Conservation (phyloP, 2,888 invertebrate genomes). For the Eupeodes luniger region DNA sequence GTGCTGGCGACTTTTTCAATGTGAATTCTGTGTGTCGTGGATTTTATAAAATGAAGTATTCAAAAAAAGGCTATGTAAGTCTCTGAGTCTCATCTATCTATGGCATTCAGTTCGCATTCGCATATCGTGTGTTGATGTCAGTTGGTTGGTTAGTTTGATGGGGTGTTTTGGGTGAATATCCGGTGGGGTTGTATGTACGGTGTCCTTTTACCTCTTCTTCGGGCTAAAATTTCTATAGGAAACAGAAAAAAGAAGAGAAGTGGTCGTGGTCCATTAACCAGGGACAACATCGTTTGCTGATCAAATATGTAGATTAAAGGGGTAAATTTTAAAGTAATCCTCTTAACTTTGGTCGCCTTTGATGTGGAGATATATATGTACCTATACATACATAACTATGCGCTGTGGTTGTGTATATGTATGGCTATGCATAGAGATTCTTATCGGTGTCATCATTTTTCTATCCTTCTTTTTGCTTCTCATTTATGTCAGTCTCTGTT, state of each 20-base stretch:
- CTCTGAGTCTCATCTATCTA: not conserved
- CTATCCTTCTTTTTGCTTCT: not conserved
- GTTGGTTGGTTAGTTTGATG: not conserved
- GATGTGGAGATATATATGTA: constrained; percentile 7
- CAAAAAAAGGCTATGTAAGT: constrained; percentile 52
- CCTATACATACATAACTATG: too few species aligned
- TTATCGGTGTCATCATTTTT: constrained; percentile 46
- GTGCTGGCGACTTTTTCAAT: constrained; percentile 18
- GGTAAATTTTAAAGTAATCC: constrained; percentile 70
- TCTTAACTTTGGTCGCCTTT: constrained; percentile 39
- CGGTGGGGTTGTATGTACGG: not conserved
- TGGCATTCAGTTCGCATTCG: constrained; percentile 39
- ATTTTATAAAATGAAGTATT: constrained; percentile 36
- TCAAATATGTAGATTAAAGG: constrained; percentile 74
- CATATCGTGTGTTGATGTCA: not conserved
- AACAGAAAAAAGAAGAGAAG: not conserved
- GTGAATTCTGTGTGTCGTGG: constrained; percentile 21
- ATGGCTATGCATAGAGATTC: not conserved
- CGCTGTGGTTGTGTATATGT: too few species aligned
- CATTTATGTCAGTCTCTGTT: not conserved
- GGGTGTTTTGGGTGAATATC: not conserved
- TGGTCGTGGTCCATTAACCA: constrained; percentile 60
- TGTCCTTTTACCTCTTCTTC: constrained; percentile 21
- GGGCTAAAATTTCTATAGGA: constrained; percentile 10
- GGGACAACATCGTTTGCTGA: constrained; percentile 70